These are phyloP conservation scores for Rhodophaea formosa DNA, from an alignment of 2,888 invertebrate species.

Conservation along the genomic window DNA sequence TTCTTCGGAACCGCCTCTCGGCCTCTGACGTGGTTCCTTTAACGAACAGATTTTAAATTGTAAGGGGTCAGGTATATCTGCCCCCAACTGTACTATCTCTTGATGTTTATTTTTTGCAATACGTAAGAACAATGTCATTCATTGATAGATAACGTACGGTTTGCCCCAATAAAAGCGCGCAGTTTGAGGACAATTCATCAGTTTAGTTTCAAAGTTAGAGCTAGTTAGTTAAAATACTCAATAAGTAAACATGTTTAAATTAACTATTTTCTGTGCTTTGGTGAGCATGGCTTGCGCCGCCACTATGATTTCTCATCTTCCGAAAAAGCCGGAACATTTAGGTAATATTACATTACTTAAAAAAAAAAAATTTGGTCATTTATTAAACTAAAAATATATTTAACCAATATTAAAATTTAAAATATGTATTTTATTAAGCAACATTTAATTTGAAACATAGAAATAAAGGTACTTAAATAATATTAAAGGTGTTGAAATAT, in stretches of 20 bases:
- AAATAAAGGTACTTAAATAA: too few relatives aligned
- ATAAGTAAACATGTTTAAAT: conserved; percentile 10
- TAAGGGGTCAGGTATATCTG: too few relatives aligned
- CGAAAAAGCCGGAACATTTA: conserved; percentile 8
- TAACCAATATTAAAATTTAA: too few relatives aligned
- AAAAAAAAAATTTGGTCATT: too few relatives aligned
- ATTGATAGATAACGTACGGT: background rate
- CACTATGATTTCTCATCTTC: background rate
- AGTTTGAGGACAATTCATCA: background rate
- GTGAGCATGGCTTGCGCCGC: background rate
- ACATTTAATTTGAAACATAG: too few relatives aligned
- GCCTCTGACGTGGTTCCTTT: too few relatives aligned
- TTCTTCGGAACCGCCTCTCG: too few relatives aligned
- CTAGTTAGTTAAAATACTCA: background rate
- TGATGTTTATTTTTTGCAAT: background rate
- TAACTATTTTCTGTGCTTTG: background rate
- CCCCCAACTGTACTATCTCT: too few relatives aligned
- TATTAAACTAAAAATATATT: too few relatives aligned
- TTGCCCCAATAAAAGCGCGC: background rate
- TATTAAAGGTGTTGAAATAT: too few relatives aligned
- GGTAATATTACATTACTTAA: conserved; percentile 15
- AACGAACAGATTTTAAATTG: too few relatives aligned
- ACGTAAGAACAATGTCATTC: background rate
- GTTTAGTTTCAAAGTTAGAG: background rate
- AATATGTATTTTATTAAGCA: too few relatives aligned